These are phyloP conservation scores for Tipula lateralis DNA, from an alignment of 2,888 invertebrate species.

Conservation along the genomic window DNA sequence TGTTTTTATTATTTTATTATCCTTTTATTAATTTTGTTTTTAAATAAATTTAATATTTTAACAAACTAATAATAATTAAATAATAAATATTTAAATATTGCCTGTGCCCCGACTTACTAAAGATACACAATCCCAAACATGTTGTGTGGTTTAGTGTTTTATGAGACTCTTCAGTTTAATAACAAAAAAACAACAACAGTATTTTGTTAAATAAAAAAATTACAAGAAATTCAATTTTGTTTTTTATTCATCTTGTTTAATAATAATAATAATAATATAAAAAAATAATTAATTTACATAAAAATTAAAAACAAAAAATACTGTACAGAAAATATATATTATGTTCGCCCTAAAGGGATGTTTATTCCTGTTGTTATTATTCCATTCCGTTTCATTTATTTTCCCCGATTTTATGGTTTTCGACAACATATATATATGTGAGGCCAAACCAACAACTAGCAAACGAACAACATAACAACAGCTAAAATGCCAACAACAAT, in stretches of 20 bases:
- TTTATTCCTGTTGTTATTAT: conserved; percentile 11
- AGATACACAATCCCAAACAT: neutral
- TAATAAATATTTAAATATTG: neutral
- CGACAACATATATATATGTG: neutral
- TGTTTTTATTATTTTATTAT: conserved; percentile 14
- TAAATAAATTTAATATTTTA: neutral
- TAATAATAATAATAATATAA: conserved; percentile 19
- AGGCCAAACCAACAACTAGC: neutral
- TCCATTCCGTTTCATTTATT: neutral
- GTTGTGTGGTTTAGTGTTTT: conserved; percentile 11
- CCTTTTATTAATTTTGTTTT: neutral
- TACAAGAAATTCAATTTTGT: neutral
- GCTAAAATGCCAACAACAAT: neutral
- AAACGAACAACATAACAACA: neutral
- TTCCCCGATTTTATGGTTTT: conserved; percentile 11
- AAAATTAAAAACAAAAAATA: neutral
- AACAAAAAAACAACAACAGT: neutral
- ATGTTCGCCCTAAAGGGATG: neutral
- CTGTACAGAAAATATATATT: neutral
- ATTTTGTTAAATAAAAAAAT: neutral
- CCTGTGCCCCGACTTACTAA: neutral
- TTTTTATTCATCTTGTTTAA: neutral
- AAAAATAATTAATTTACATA: conserved; percentile 24
- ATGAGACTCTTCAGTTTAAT: neutral
- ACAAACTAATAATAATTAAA: neutral